Evolutionary conservation across 2,797 vertebrate species (phyloP).

Genomic region (Denticeps clupeoides): DNA sequence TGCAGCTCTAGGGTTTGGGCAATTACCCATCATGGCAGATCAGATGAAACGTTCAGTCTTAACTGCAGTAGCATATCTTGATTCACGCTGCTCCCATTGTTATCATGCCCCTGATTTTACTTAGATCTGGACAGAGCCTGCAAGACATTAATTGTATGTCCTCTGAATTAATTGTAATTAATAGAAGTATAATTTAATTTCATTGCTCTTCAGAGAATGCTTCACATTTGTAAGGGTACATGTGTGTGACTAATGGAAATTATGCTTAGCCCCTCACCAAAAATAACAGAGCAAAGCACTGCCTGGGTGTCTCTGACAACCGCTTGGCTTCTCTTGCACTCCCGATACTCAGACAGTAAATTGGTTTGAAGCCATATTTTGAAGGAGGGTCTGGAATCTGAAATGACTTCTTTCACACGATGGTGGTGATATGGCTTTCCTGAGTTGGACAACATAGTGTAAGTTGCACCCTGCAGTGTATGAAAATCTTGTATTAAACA

Average conservation of each 20-base stretch:
- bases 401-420: no score
- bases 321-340: not conserved
- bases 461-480: no score
- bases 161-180: constrained; percentile 25
- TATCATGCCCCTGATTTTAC: constrained; percentile 3
- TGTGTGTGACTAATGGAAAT: constrained; percentile 13
- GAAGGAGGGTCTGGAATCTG: no score
- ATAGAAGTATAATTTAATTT: constrained; percentile 10
- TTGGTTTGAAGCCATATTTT: not conserved
- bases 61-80: no score
- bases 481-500: no score
- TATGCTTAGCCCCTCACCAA: not conserved
- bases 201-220: constrained; percentile 6
- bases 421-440: no score
- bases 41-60: constrained; percentile 6
- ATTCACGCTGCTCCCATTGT: constrained; percentile 3
- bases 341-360: not conserved
- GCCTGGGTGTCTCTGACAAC: not conserved
- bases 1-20: not conserved
- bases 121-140: not conserved
- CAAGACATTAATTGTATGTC: constrained; percentile 1
- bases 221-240: constrained; percentile 10
- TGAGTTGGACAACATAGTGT: no score
- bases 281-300: constrained; percentile 7
- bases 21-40: constrained; percentile 2